Percentiles rank a stretch among this genome's conserved stretches.
These are phyloP conservation scores for Nycticebus coucang DNA, from an alignment of 2,113 vertebrate genomes.

Conservation along the genomic window DNA sequence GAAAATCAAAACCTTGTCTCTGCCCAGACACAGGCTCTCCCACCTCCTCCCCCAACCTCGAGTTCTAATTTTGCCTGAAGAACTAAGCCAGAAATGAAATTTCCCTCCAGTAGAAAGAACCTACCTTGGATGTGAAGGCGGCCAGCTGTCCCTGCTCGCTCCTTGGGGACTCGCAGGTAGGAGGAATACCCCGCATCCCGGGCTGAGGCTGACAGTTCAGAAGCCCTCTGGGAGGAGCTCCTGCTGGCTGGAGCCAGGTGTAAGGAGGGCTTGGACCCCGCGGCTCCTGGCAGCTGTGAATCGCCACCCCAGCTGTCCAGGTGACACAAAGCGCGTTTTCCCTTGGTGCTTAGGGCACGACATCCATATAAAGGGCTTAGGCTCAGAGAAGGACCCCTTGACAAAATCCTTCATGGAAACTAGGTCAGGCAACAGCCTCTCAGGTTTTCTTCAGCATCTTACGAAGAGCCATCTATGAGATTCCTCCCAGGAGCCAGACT, in stretches of 20 bases:
- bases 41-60: rapidly evolving
- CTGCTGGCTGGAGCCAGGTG: background rate
- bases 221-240: background rate
- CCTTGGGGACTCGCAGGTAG: background rate
- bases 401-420: conserved; percentile 36
- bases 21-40: background rate
- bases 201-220: background rate
- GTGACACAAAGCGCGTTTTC: background rate
- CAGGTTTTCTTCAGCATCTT: background rate
- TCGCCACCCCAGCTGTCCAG: background rate
- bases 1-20: background rate
- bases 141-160: conserved; percentile 48
- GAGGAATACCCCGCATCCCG: background rate
- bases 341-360: background rate
- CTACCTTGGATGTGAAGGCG: conserved; percentile 53
- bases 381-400: background rate
- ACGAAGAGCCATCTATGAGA: background rate
- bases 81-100: background rate
- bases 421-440: background rate
- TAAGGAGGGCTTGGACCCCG: background rate
- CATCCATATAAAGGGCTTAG: background rate
- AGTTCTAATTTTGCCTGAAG: background rate
- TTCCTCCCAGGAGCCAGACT: background rate
- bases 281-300: background rate
- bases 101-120: background rate